These are phyloP conservation scores for Epinephelus malabaricus DNA, from an alignment of 2,797 vertebrate genomes.

Conservation along the genomic window DNA sequence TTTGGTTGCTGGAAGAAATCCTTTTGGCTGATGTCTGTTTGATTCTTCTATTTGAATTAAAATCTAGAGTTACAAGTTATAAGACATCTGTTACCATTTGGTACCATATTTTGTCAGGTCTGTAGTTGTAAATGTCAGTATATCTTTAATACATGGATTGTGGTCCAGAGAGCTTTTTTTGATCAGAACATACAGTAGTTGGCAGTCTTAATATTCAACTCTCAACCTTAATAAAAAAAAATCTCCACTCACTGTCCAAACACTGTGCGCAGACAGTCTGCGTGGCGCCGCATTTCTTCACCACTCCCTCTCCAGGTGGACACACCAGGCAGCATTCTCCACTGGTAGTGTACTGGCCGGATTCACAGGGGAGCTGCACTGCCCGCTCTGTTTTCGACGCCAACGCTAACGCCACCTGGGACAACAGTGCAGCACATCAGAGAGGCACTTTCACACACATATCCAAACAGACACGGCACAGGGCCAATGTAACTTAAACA, in stretches of 20 bases:
- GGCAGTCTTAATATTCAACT: background rate
- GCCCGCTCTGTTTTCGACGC: slow-evolving; percentile 80
- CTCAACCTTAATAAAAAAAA: background rate
- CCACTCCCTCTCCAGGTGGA: slow-evolving; percentile 92
- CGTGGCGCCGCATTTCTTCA: slow-evolving; percentile 86
- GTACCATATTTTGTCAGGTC: background rate
- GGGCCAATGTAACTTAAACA: background rate
- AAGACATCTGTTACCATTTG: no score
- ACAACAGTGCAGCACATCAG: slow-evolving; percentile 28
- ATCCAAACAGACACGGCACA: background rate
- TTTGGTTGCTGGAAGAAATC: no score
- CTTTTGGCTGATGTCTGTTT: background rate
- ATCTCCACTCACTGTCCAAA: slow-evolving; percentile 94
- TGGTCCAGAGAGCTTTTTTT: background rate
- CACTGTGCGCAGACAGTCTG: slow-evolving; percentile 93
- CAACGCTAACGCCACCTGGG: slow-evolving; percentile 84
- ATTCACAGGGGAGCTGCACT: slow-evolving; percentile 82
- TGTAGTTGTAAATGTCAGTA: background rate
- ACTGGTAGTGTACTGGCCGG: slow-evolving; percentile 80
- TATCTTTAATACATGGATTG: no score
- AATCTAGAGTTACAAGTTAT: no score
- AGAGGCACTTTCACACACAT: slow-evolving; percentile 17
- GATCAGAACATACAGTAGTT: background rate
- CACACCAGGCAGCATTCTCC: slow-evolving; percentile 93
- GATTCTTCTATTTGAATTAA: no score